Evolutionary conservation across 1,140 invertebrate genomes (phyloP).

Genomic region (Lucilia sericata): DNA sequence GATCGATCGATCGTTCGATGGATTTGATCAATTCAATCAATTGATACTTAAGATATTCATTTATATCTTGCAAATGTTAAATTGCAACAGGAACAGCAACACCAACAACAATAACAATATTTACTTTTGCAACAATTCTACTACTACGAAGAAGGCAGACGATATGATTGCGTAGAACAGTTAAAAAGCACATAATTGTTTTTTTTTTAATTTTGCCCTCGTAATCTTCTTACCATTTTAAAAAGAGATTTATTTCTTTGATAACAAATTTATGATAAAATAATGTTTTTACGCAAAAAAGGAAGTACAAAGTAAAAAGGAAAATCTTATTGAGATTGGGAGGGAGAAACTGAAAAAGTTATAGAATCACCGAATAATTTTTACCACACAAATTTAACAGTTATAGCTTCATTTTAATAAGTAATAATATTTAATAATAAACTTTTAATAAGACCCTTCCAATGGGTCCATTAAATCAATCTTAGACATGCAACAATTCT

Average conservation of each 20-base stretch:
- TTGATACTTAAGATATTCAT: conserved; percentile 4
- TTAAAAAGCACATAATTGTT: conserved; percentile 38
- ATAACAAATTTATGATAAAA: conserved; percentile 43
- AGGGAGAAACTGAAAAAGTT: too few relatives aligned
- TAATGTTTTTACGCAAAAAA: background rate
- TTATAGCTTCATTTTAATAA: too few relatives aligned
- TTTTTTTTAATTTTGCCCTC: background rate
- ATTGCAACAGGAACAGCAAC: background rate
- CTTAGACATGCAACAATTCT: too few relatives aligned
- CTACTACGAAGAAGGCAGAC: background rate
- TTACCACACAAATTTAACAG: too few relatives aligned
- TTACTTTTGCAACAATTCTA: background rate
- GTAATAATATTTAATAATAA: too few relatives aligned
- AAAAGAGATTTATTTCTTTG: conserved; percentile 38
- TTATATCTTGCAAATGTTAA: background rate
- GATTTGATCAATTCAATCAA: conserved; percentile 44
- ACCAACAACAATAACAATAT: background rate
- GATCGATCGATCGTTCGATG: conserved; percentile 34
- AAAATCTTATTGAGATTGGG: background rate
- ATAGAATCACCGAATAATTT: too few relatives aligned
- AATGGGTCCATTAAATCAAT: too few relatives aligned
- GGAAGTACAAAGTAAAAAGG: background rate
- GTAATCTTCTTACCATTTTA: conserved; percentile 18
- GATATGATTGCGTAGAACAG: background rate
- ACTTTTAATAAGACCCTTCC: too few relatives aligned